Evolutionary conservation across 2,113 vertebrate genomes (phyloP).

Genomic region (Mesoclemmys tuberculata): DNA sequence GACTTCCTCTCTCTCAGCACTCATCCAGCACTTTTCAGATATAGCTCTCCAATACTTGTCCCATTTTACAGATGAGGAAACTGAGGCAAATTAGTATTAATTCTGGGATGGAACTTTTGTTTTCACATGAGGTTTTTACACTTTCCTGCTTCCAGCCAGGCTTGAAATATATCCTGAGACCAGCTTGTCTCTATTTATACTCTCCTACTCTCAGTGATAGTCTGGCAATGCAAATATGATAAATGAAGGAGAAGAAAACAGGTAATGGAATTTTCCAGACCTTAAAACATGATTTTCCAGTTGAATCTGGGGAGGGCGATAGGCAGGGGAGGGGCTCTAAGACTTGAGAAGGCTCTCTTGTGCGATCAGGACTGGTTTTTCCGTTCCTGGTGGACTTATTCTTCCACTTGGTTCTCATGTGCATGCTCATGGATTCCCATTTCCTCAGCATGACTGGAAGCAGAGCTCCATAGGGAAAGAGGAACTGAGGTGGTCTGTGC

Average conservation of each 20-base stretch:
- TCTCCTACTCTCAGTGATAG: background rate
- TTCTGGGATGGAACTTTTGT: background rate
- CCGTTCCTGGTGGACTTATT: background rate
- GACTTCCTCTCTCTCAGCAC: background rate
- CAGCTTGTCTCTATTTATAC: rapidly evolving
- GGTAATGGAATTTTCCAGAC: background rate
- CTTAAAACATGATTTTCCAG: background rate
- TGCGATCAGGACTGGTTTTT: background rate
- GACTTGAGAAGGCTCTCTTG: background rate
- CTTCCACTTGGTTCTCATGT: background rate
- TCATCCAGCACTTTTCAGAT: background rate
- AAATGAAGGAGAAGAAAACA: background rate
- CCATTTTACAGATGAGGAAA: background rate
- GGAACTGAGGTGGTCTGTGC: slow-evolving; percentile 86
- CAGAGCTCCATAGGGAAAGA: slow-evolving; percentile 67
- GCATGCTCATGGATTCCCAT: background rate
- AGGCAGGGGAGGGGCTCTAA: background rate
- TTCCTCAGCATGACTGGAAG: slow-evolving; percentile 51
- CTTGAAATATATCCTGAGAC: background rate
- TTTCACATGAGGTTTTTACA: background rate
- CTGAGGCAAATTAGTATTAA: rapidly evolving
- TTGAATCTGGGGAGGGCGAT: background rate
- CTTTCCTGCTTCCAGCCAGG: background rate
- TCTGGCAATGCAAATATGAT: background rate
- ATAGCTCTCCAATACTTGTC: background rate